phyloP scores from a whole-genome alignment of 2,888 invertebrate genomes.

The Eristalis pertinax region DNA sequence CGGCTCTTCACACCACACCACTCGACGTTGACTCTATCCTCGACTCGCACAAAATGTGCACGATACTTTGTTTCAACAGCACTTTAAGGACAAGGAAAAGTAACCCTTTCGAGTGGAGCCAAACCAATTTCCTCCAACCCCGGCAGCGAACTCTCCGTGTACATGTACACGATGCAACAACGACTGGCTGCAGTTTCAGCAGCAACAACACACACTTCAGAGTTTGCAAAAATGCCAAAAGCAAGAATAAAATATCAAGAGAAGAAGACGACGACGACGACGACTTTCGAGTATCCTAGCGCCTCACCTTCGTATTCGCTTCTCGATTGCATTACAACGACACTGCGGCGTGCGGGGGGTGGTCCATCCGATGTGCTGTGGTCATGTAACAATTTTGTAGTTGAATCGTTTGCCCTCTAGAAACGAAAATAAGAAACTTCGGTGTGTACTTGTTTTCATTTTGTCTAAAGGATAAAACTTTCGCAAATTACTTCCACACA shows the following conservation, averaged over 20 bases:
- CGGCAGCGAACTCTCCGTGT: too few species aligned
- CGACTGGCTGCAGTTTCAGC: background rate
- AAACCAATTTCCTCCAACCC: background rate
- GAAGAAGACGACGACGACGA: background rate
- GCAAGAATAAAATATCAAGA: constrained; percentile 10
- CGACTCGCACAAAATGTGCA: background rate
- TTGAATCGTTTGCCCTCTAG: constrained; percentile 41
- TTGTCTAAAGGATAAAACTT: constrained; percentile 45
- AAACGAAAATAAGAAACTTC: constrained; percentile 42
- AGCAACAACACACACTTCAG: background rate
- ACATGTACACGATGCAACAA: background rate
- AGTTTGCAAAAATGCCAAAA: background rate
- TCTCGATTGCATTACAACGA: constrained; percentile 33
- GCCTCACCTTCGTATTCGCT: constrained; percentile 21
- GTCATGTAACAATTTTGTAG: constrained; percentile 40
- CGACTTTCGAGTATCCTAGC: background rate
- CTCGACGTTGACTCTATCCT: too few species aligned
- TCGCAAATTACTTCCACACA: constrained; percentile 51
- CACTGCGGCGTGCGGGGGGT: background rate
- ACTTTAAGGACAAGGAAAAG: background rate
- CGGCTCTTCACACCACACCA: too few species aligned
- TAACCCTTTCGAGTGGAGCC: background rate
- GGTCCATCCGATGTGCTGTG: background rate
- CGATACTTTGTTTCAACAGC: background rate
- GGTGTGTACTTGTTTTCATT: constrained; percentile 13